Evolutionary conservation across 2,888 invertebrate genomes (phyloP).

Genomic region (Drosophila fulvimacula): DNA sequence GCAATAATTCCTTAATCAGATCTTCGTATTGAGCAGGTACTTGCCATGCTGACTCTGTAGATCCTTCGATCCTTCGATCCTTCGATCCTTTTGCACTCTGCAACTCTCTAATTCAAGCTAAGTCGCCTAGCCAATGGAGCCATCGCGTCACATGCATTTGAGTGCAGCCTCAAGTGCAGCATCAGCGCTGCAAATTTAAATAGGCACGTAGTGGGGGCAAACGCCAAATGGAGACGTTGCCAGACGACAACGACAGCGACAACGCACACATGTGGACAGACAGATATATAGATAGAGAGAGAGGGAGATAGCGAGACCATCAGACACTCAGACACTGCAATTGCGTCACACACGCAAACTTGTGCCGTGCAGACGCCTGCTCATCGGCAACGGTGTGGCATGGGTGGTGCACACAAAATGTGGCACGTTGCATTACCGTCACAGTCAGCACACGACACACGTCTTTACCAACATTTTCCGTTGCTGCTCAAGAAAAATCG

Average conservation of each 20-base stretch:
- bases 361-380: slow-evolving; percentile 1
- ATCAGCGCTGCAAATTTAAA: slow-evolving; percentile 22
- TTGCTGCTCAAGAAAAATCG: slow-evolving; percentile 35
- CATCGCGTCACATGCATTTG: neutral
- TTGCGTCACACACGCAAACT: slow-evolving; percentile 3
- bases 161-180: slow-evolving; percentile 22
- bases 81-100: too few relatives aligned
- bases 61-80: too few relatives aligned
- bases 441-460: slow-evolving; percentile 42
- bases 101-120: too few relatives aligned
- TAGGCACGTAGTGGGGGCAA: slow-evolving; percentile 31
- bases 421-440: slow-evolving; percentile 43
- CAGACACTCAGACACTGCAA: slow-evolving; percentile 5
- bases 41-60: too few relatives aligned
- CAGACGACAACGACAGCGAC: slow-evolving; percentile 21
- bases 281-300: neutral
- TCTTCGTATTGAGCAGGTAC: too few relatives aligned
- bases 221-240: slow-evolving; percentile 44
- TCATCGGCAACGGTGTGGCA: neutral
- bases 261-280: neutral
- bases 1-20: too few relatives aligned
- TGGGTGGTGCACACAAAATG: slow-evolving; percentile 16
- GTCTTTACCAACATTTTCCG: slow-evolving; percentile 30
- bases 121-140: slow-evolving; percentile 9
- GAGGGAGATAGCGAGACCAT: neutral